Evolutionary conservation across 2,113 vertebrate species (phyloP).

Genomic region (Tricholaema leucomelas): DNA sequence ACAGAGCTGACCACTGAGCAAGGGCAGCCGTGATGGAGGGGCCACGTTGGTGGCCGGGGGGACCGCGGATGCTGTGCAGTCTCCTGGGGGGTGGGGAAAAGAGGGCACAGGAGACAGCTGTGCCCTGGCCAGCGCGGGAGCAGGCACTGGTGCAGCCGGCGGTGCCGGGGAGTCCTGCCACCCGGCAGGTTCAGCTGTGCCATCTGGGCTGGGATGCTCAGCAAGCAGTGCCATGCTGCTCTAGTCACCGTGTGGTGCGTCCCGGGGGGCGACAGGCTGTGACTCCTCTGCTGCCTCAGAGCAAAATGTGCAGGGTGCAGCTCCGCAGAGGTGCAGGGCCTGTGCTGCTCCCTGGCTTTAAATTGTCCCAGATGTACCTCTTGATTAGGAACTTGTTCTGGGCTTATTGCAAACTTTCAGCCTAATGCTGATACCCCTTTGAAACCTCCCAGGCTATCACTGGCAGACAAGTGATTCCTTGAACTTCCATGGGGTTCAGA

Average conservation of each 20-base stretch:
- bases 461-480: background rate
- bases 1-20: background rate
- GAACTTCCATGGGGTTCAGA: background rate
- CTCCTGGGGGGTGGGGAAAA: background rate
- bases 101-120: background rate
- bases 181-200: constrained; percentile 46
- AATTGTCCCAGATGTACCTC: background rate
- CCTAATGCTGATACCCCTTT: background rate
- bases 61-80: background rate
- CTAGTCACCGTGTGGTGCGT: background rate
- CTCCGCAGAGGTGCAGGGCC: background rate
- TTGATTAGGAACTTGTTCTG: background rate
- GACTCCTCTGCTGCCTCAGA: background rate
- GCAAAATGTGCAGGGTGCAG: fast-evolving
- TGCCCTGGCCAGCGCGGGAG: background rate
- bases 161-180: background rate
- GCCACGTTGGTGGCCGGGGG: background rate
- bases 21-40: background rate
- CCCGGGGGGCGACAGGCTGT: fast-evolving
- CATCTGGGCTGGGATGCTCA: background rate
- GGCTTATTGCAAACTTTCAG: background rate
- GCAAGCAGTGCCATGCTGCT: constrained; percentile 31
- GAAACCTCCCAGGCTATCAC: background rate
- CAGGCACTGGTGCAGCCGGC: background rate
- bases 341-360: background rate